These are phyloP conservation scores for Prionailurus bengalensis DNA, from an alignment of 2,113 vertebrate species.

Conservation along the genomic window DNA sequence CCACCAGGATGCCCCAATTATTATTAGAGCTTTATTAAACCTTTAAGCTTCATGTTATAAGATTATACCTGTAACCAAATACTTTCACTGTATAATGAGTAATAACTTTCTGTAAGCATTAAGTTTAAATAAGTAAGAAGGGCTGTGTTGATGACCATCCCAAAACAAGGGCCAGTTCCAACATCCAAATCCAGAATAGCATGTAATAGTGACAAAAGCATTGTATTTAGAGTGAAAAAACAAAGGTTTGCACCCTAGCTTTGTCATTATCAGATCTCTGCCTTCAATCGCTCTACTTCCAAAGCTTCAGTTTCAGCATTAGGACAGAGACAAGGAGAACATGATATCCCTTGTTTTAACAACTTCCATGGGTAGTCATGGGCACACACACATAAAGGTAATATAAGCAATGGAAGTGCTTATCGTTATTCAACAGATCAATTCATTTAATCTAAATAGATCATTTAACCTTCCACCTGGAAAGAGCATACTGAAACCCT, in stretches of 20 bases:
- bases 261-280: background rate
- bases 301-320: slow-evolving; percentile 1
- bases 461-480: background rate
- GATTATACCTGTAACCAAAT: slow-evolving; percentile 5
- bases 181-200: slow-evolving; percentile 8
- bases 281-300: background rate
- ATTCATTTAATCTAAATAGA: slow-evolving; percentile 14
- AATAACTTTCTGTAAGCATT: background rate
- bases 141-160: background rate
- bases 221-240: background rate
- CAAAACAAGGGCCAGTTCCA: background rate
- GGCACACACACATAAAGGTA: slow-evolving; percentile 3
- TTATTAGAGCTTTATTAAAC: background rate
- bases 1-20: background rate
- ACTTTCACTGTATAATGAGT: slow-evolving; percentile 28
- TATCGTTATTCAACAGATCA: slow-evolving; percentile 21
- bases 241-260: background rate
- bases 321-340: background rate
- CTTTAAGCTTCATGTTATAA: slow-evolving; percentile 37
- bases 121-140: slow-evolving; percentile 44
- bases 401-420: background rate
- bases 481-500: background rate
- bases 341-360: background rate
- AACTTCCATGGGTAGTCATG: background rate
- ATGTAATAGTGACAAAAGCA: background rate